Conservation (phyloP, 2,113 vertebrate genomes). For the Heterotilapia buettikoferi region DNA sequence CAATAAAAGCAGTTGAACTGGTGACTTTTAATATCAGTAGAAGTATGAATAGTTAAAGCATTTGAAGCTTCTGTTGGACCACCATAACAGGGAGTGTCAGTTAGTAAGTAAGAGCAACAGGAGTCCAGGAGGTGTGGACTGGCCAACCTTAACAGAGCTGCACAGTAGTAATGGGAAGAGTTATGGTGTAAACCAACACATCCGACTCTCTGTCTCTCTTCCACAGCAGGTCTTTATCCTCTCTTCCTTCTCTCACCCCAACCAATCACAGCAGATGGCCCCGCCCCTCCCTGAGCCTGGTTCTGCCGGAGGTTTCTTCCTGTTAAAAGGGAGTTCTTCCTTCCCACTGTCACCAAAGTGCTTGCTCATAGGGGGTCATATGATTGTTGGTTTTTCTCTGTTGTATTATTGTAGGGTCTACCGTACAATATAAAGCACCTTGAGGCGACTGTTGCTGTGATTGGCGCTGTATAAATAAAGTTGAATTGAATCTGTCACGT, state of each 20-base stretch:
- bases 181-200: not conserved
- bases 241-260: not conserved
- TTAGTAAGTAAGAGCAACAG: not conserved
- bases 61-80: not conserved
- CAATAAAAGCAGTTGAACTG: not conserved
- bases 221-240: not conserved
- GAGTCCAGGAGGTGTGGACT: not conserved
- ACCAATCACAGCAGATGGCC: not conserved
- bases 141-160: not conserved
- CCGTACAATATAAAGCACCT: not conserved
- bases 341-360: not conserved
- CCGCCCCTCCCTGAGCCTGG: not conserved
- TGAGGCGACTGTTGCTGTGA: not conserved
- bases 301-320: not conserved
- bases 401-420: rapidly evolving
- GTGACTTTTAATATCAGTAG: not conserved
- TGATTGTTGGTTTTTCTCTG: not conserved
- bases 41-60: not conserved
- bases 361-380: not conserved
- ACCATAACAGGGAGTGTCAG: not conserved
- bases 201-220: not conserved
- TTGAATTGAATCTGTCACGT: not conserved
- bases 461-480: not conserved
- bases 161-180: not conserved
- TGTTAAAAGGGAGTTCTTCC: not conserved